Base-by-base conservation (phyloP, 2,888 invertebrate species). In the Syrphus vitripennis region DNA sequence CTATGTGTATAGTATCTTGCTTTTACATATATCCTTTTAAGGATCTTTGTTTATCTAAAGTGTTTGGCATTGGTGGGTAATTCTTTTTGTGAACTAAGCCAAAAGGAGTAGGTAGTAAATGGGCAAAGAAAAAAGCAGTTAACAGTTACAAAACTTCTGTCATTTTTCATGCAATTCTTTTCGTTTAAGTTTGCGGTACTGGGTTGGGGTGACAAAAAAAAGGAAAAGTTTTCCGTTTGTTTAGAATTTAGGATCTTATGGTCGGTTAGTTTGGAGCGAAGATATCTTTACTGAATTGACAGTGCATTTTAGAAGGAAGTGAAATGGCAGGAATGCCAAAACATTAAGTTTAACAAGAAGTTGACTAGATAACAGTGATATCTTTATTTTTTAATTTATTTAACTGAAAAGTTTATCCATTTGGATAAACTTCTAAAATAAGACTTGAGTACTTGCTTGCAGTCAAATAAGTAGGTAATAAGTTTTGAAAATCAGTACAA, bases 1-100 rank as follows among this genome's bases (percentile, higher is more conserved):
- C 31, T 31, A 34, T n/a, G n/a, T n/a, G 24, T n/a, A 19, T 0
- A 40, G 21, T 50, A 29, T 21, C 37, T 63, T 59, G n/a, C 55
- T 48, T 48, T 48, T 48, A 24, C 10, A 19, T 12, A 19, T 40
- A 29, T 70, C 69, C 24, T 71, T n/a, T 76, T 59, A 67, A 69
- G 76, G 55, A 77, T 77, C 65, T 81, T 78, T 86, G 78, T 77
- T 86, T 81, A 81, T 81, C 53, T 34, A 50, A 42, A 80, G 72
- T 84, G 61, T 42, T 65, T 65, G 75, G 48, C 31, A 31, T 70
- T 77, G 12, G 19, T 61, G 19, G n/a, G 42, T 61, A 40, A 19
- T 37, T 16, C 14, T 78, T 19, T n/a, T 19, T 53, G 42, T 63
- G 26, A 26, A 65, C 26, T 37, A 3, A 71, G 59, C 55, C 45